A percentile compares a stretch with the other conserved stretches of the same genome.
Conservation (phyloP, 2,888 invertebrate species). For the Heteromyza rotundicornis region DNA sequence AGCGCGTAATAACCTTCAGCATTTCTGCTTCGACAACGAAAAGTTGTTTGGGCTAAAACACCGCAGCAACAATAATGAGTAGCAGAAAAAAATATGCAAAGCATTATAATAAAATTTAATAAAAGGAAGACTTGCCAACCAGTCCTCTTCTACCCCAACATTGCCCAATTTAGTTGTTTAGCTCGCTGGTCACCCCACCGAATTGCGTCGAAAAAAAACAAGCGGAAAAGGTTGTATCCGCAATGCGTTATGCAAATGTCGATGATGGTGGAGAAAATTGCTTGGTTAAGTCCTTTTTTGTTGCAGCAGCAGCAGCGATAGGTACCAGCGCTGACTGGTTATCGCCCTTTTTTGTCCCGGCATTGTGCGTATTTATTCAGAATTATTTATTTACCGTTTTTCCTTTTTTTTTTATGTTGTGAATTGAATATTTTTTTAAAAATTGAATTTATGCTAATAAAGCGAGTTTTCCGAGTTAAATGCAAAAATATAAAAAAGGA, state of each 20-base stretch:
- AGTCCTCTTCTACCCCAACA: background rate
- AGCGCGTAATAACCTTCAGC: background rate
- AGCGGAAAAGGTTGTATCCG: background rate
- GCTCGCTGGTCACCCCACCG: background rate
- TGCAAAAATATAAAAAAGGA: too few relatives aligned
- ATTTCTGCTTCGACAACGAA: background rate
- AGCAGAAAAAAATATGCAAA: constrained; percentile 17
- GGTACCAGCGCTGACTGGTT: background rate
- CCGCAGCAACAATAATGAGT: background rate
- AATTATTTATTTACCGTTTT: background rate
- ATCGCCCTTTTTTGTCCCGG: background rate
- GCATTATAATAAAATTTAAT: constrained; percentile 20
- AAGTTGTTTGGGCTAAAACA: too few relatives aligned
- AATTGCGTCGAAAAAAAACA: too few relatives aligned
- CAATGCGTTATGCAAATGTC: background rate
- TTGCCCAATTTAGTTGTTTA: constrained; percentile 8
- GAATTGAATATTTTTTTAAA: background rate
- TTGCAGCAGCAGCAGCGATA: background rate
- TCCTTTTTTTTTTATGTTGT: background rate
- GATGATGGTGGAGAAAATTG: background rate
- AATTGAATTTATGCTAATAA: constrained; percentile 17
- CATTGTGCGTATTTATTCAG: background rate
- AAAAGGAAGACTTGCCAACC: constrained; percentile 7
- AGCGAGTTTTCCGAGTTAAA: too few relatives aligned
- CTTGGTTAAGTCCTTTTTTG: background rate